A percentile compares a stretch with the other conserved stretches of the same genome.
Evolutionary conservation across 2,797 vertebrate genomes (phyloP).

Genomic region (Oreochromis mossambicus): DNA sequence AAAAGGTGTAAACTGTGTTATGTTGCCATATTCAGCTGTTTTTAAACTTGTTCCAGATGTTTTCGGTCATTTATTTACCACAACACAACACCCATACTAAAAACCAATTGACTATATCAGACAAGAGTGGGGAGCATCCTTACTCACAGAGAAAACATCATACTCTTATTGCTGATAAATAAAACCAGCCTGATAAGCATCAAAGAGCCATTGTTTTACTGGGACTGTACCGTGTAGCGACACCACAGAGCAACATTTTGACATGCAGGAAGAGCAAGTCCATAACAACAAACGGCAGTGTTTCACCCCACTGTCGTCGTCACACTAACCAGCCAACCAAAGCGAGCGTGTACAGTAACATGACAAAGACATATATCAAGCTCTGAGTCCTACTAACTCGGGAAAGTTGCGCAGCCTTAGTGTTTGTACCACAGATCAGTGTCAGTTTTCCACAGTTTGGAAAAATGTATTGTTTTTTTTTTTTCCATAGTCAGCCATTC

Average conservation of each 20-base stretch:
- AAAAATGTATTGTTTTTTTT: neutral
- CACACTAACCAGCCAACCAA: constrained; percentile 57
- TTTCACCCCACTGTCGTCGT: neutral
- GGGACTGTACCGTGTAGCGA: constrained; percentile 38
- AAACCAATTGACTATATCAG: neutral
- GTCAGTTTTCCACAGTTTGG: neutral
- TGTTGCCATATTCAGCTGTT: constrained; percentile 23
- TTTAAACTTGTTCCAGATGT: neutral
- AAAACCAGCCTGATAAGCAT: constrained; percentile 60
- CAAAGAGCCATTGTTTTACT: constrained; percentile 50
- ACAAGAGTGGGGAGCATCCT: neutral
- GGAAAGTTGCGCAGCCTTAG: constrained; percentile 3
- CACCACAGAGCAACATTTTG: constrained; percentile 10
- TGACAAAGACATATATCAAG: constrained; percentile 25
- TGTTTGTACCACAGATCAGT: constrained; percentile 13
- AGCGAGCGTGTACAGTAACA: constrained; percentile 41
- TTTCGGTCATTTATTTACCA: neutral
- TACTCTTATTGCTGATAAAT: constrained; percentile 18
- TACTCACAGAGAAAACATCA: neutral
- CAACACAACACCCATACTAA: neutral
- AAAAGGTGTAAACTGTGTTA: constrained; percentile 2
- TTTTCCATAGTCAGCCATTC: neutral
- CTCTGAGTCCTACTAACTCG: constrained; percentile 21
- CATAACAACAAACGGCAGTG: neutral
- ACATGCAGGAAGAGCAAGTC: constrained; percentile 3